Conservation (phyloP, 2,888 invertebrate species). For the Eristalinus sepulchralis region DNA sequence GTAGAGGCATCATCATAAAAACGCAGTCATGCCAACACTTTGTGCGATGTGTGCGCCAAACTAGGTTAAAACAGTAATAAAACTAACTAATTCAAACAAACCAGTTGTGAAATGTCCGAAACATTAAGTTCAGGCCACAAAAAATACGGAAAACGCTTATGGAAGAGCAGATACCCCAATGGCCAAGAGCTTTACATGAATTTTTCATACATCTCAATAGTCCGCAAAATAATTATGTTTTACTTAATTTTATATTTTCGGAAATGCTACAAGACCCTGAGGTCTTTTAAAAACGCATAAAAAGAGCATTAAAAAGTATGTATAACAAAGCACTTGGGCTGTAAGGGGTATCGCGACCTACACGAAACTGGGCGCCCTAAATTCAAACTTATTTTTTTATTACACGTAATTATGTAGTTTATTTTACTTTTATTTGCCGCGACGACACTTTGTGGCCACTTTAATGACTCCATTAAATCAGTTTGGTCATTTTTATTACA, state of each 20-base stretch:
- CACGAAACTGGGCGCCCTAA: conserved; percentile 31
- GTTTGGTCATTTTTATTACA: conserved; percentile 50
- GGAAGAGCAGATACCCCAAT: not conserved
- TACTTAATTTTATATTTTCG: not conserved
- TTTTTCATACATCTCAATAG: not conserved
- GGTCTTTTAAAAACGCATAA: conserved; percentile 1
- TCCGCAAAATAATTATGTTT: not conserved
- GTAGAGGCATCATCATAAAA: not conserved
- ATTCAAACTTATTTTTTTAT: conserved; percentile 46
- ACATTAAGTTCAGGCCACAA: not conserved
- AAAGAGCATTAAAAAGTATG: conserved; percentile 24
- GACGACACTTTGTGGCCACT: conserved; percentile 45
- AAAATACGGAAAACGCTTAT: not conserved
- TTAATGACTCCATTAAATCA: conserved; percentile 49
- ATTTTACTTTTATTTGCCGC: conserved; percentile 41
- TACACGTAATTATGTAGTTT: conserved; percentile 47
- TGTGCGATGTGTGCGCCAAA: not conserved
- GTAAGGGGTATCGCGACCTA: conserved; percentile 17
- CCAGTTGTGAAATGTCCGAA: not conserved
- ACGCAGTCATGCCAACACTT: not conserved
- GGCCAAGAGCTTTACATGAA: not conserved
- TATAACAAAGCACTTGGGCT: not conserved
- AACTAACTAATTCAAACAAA: not conserved
- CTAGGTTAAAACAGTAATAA: not conserved
- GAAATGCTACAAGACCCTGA: not conserved